These are phyloP conservation scores for Actenoides hombroni DNA, from an alignment of 2,113 vertebrate species.

Conservation along the genomic window DNA sequence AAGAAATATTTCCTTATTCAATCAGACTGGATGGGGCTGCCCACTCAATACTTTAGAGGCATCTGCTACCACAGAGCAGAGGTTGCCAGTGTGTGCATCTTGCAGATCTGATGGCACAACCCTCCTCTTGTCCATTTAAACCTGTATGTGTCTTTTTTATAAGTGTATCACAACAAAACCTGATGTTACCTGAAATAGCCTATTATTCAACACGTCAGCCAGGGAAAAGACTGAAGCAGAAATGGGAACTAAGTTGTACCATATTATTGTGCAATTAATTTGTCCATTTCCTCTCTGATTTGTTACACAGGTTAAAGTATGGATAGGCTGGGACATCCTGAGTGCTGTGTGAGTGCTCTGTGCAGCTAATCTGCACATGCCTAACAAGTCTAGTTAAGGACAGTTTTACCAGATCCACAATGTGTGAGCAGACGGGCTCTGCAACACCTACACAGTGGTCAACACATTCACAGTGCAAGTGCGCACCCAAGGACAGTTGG, in stretches of 20 bases:
- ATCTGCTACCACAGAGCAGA: neutral
- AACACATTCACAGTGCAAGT: neutral
- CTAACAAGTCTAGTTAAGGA: neutral
- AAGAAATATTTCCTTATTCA: neutral
- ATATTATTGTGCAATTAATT: neutral
- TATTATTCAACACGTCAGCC: neutral
- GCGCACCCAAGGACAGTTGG: neutral
- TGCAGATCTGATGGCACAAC: neutral
- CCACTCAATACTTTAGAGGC: neutral
- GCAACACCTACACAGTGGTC: neutral
- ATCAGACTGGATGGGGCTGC: neutral
- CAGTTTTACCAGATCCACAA: neutral
- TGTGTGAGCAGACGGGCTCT: neutral
- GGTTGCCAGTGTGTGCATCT: neutral
- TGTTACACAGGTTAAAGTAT: neutral
- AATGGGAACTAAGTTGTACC: neutral
- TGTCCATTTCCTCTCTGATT: neutral
- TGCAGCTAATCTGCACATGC: neutral
- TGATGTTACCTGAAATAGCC: neutral
- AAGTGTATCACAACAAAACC: neutral
- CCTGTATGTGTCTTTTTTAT: neutral
- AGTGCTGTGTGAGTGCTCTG: neutral
- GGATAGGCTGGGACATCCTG: neutral
- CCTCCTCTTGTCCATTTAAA: neutral
- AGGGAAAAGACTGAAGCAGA: neutral